Evolutionary conservation across 2,797 vertebrate genomes (phyloP).

Genomic region (Phalloptychus januarius): DNA sequence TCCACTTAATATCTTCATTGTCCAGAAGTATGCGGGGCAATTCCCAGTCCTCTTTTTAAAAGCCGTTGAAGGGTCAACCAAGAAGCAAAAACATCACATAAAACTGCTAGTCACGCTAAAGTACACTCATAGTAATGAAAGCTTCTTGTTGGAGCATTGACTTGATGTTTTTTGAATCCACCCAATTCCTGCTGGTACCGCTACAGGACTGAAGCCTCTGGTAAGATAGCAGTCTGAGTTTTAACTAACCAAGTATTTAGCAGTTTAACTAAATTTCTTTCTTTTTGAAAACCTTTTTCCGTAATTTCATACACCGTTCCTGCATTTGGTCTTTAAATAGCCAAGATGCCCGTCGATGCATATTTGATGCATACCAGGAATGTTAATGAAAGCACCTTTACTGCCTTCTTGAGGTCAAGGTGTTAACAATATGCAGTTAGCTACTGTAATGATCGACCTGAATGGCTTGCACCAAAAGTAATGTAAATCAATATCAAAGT

Average conservation of each 20-base stretch:
- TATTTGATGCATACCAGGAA: background rate
- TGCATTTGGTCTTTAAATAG: background rate
- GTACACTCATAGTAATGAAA: background rate
- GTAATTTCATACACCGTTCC: background rate
- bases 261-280: background rate
- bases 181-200: background rate
- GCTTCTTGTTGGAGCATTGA: background rate
- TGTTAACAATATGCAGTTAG: background rate
- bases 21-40: slow-evolving; percentile 23
- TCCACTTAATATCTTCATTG: slow-evolving; percentile 66
- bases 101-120: background rate
- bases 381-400: background rate
- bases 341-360: background rate
- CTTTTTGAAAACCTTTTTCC: background rate
- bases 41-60: slow-evolving; percentile 23
- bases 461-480: background rate
- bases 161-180: background rate
- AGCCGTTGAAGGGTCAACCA: slow-evolving; percentile 48
- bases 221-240: background rate
- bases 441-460: background rate
- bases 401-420: background rate
- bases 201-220: background rate
- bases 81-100: background rate
- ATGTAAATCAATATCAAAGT: background rate
- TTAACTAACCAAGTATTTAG: background rate